Evolutionary conservation across 2,888 invertebrate species (phyloP), one percentile per base, ranked within the genome.

Genomic region (Trissoscelio sp.): DNA sequence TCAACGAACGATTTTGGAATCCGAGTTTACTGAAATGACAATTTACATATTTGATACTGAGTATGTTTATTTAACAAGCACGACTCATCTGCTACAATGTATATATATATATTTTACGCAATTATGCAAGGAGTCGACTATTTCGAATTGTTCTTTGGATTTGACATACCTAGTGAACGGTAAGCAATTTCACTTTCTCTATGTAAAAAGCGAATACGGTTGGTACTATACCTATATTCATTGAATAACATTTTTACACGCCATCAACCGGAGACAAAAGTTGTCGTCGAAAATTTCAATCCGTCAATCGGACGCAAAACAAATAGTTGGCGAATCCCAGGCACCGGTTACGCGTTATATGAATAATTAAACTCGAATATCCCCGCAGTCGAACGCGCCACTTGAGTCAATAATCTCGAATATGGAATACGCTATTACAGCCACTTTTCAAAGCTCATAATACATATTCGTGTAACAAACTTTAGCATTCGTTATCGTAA

Each of bases 281-380:
- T n/a, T n/a, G n/a, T n/a, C n/a, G n/a, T n/a, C n/a, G n/a, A n/a
- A n/a, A n/a, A n/a, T n/a, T n/a, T n/a, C n/a, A n/a, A n/a, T n/a
- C n/a, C n/a, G n/a, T n/a, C n/a, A n/a, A n/a, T n/a, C n/a, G n/a
- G 4, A 16, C 39, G 24, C n/a, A 18, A 66, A 66, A 57, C 60
- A 73, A 73, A 62, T 60, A 51, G 51, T 53, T 34, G 34, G 24
- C 55, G 18, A 44, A 55, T 44, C 44, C 62, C 42, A 16, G 24
- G 48, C 44, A 14, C 14, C 42, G 9, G 6, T n/a, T n/a, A n/a
- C 20, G 51, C 39, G 3, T 53, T 55, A 46, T 55, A 62, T 69
- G 73, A 74, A 79, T 79, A 74, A 73, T 74, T 60, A 67, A 79
- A 39, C 64, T 64, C 14, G 28, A 79, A 58, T 79, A 70, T 73